Base-by-base conservation (phyloP, 2,113 vertebrate species). In the Cyrtonyx montezumae region DNA sequence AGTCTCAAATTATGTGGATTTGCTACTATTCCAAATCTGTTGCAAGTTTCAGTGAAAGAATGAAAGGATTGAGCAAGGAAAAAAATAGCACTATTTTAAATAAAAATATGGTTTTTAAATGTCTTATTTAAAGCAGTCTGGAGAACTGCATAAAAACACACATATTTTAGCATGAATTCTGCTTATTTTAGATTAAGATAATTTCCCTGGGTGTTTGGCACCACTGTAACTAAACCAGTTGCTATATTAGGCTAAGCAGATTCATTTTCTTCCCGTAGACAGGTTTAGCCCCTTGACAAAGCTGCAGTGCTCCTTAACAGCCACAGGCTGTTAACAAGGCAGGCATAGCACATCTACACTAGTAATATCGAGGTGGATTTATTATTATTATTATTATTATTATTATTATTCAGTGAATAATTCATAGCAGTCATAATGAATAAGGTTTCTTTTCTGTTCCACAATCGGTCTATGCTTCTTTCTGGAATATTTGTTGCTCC, bases 361-460 rank as follows among this genome's bases (percentile, higher is more conserved):
- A 90, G 42, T 45, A 61, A 42, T 83, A 76, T 25, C 59, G n/a
- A 66, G 18, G 21, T 58, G 9, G 2, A 0, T 3, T 68, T 55
- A 46, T 68, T 16, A n/a, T 48, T 69, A 25, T 46, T 43, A 7
- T 53, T 40, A 30, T 84, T 62, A 61, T 84, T 70, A 46, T 53
- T 80, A 59, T 71, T 91, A 81, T 48, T 90, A 46, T 74, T 75
- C 51, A 48, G 22, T 56, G 58, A 95, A 84, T 71, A 95, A 93
- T 51, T 93, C 81, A 79, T 6, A 34, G 30, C 8, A 68, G n/a
- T 16, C 19, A 74, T 66, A 42, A 22, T 37, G 34, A 90, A 55
- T 49, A 28, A 67, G 1, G 0, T 62, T 95, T 82, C 11, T 69
- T 88, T 80, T 71, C 40, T 88, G 40, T 67, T 93, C 46, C 67